Conservation (phyloP, 2,113 vertebrate species). For the Urocolius indicus region DNA sequence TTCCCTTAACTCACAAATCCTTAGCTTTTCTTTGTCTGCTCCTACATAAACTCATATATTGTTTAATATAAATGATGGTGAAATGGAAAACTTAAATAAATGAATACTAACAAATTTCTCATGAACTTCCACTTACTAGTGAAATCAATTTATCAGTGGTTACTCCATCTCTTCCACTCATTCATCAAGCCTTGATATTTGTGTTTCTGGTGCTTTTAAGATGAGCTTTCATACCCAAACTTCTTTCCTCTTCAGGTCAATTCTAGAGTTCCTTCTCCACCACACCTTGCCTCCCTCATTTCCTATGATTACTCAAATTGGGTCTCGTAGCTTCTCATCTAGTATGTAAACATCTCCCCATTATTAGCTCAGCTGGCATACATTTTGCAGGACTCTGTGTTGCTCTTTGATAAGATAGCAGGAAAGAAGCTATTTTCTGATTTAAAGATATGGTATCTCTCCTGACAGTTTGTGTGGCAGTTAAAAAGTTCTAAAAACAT, state of each 20-base stretch:
- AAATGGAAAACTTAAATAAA: background rate
- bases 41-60: background rate
- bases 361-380: constrained; percentile 29
- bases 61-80: background rate
- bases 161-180: background rate
- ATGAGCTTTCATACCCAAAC: background rate
- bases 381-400: constrained; percentile 41
- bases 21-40: background rate
- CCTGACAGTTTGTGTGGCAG: constrained; percentile 41
- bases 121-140: background rate
- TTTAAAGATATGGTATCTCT: constrained; percentile 63
- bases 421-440: constrained; percentile 67
- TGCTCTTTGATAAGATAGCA: constrained; percentile 64
- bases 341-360: constrained; percentile 57
- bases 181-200: background rate
- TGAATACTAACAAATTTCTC: background rate
- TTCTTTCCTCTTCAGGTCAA: background rate
- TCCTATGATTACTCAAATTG: background rate
- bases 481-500: constrained; percentile 68
- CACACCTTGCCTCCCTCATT: background rate
- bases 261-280: background rate
- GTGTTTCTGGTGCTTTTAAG: background rate
- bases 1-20: background rate
- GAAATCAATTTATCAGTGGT: background rate
- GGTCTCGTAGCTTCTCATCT: background rate